Evolutionary conservation across 2,113 vertebrate species (phyloP), one percentile per base, ranked within the genome.

Genomic region (Microcebus jonahi): DNA sequence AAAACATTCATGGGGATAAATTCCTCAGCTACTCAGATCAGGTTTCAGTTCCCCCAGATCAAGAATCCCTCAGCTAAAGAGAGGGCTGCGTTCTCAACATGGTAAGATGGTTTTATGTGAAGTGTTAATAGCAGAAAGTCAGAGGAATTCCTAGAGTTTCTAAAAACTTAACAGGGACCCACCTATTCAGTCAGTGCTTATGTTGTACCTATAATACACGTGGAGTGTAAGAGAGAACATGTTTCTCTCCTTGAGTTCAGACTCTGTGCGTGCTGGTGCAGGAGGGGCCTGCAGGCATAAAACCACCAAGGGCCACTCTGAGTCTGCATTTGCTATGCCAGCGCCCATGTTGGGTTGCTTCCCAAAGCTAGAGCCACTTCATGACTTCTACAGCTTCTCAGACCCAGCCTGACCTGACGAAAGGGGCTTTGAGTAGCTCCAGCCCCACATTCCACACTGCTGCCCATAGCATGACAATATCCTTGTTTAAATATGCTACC

Each of bases 161-260:
- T 73, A 90, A 87, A 96, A 93, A 4, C 48, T n/a, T 79, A 90
- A 61, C 14, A 88, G 15, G 50, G 53, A 61, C 13, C 18, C 61
- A 67, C 25, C 23, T 36, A 6, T 91, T 76, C 13, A 42, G 45
- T 20, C 34, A 77, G 61, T 31, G 15, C 76, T 93, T 73, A 42
- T 14, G 27, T 21, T 81, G 61, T 65, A 11, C 8, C 53, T 14
- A 27, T 23, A 39, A 39, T 17, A 18, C 31, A 45, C 6, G 48
- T 0, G 0, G 9, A 17, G 5, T 45, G 0, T 61, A 9, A 91
- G 0, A 25, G 45, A 31, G 14, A 34, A 55, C 27, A 34, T 42
- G 18, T 34, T 91, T 83, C 77, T 11, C n/a, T 93, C 7, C 20
- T n/a, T 68, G n/a, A 68, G 48, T 85, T 85, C n/a, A 88, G 68